Conservation (phyloP, 2,888 invertebrate species). For the Pollenia angustigena region DNA sequence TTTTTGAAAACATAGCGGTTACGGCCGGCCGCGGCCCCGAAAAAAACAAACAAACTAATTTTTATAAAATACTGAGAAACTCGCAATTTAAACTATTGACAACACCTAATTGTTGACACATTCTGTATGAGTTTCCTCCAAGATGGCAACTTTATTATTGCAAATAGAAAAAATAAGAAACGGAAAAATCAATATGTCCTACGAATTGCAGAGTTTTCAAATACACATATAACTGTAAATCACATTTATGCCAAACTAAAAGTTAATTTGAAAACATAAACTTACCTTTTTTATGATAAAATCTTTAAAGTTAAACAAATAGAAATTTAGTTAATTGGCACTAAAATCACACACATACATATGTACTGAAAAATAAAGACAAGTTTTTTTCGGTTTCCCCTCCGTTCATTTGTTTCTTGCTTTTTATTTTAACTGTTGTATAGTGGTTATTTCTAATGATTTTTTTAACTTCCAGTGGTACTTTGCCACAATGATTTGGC, state of each 20-base stretch:
- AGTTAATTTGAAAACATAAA: not conserved
- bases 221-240: conserved; percentile 36
- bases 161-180: conserved; percentile 32
- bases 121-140: not conserved
- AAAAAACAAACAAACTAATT: too few species aligned
- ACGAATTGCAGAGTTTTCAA: not conserved
- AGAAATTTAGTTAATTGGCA: conserved; percentile 50
- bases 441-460: conserved; percentile 51
- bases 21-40: too few species aligned
- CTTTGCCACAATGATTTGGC: conserved; percentile 54
- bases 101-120: not conserved
- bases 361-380: conserved; percentile 17
- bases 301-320: conserved; percentile 29
- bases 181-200: conserved; percentile 57
- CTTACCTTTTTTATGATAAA: conserved; percentile 53
- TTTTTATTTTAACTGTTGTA: conserved; percentile 43
- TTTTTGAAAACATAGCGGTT: too few species aligned
- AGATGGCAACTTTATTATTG: conserved; percentile 46
- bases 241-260: not conserved
- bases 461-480: conserved; percentile 33
- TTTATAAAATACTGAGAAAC: too few species aligned
- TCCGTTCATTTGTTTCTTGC: conserved; percentile 57
- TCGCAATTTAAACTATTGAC: too few species aligned
- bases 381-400: conserved; percentile 56
- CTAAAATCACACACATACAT: conserved; percentile 27